Evolutionary conservation across 2,888 invertebrate genomes (phyloP).

Genomic region (Asteroscopus sphinx): DNA sequence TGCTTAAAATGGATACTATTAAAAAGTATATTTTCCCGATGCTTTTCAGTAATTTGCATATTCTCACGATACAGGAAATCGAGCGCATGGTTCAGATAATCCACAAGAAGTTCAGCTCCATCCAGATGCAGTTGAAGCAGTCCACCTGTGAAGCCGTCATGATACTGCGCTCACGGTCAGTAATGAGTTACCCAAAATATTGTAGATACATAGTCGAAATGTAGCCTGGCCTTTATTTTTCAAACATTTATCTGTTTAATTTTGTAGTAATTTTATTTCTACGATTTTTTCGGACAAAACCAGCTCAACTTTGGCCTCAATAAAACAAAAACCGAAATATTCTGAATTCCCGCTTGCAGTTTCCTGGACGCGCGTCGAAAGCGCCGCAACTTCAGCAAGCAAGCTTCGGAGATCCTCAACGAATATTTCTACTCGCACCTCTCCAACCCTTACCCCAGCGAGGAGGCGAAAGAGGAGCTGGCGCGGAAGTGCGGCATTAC

Average conservation of each 20-base stretch:
- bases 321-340: constrained; percentile 25
- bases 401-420: constrained; percentile 99
- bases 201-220: no score
- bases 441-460: constrained; percentile 99
- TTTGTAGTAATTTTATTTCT: background rate
- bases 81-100: constrained; percentile 99
- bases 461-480: constrained; percentile 99
- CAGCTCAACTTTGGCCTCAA: constrained; percentile 77
- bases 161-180: constrained; percentile 96
- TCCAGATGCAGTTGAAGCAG: constrained; percentile 99
- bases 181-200: no score
- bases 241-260: background rate
- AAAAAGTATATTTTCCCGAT: no score
- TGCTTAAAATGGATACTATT: no score
- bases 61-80: constrained; percentile 92
- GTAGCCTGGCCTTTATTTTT: background rate
- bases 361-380: constrained; percentile 95
- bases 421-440: constrained; percentile 99
- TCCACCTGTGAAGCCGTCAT: constrained; percentile 99
- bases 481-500: constrained; percentile 99
- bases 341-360: constrained; percentile 78
- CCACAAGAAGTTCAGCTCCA: constrained; percentile 99
- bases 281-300: constrained; percentile 23
- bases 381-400: constrained; percentile 99
- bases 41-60: no score